phyloP scores from a whole-genome alignment of 2,113 vertebrate species.

The Vicugna pacos region DNA sequence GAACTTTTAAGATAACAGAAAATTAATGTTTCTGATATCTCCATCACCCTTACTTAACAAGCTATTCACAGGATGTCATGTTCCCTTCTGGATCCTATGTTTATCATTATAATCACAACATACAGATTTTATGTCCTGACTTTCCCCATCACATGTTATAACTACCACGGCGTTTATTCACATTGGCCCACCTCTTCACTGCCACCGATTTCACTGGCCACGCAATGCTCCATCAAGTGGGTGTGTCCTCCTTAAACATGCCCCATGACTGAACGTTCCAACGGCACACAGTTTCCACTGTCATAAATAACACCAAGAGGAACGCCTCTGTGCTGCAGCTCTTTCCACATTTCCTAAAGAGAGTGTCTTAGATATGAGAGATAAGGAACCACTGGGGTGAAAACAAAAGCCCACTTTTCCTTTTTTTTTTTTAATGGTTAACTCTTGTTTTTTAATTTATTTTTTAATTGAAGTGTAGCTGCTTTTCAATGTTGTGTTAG shows the following conservation, averaged over 20 bases:
- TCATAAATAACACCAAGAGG: rapidly evolving
- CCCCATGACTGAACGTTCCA: rapidly evolving
- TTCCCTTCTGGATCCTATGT: not conserved
- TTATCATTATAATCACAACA: not conserved
- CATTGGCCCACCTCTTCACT: rapidly evolving
- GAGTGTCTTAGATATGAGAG: rapidly evolving
- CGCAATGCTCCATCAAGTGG: rapidly evolving
- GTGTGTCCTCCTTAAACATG: rapidly evolving
- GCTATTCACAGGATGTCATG: no score
- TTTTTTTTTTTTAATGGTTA: no score
- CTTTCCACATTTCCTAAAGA: not conserved
- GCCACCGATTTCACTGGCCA: rapidly evolving
- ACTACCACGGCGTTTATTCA: rapidly evolving
- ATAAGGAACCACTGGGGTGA: not conserved
- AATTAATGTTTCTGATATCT: not conserved
- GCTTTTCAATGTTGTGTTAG: no score
- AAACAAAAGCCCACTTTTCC: not conserved
- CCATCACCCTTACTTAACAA: no score
- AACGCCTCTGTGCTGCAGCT: rapidly evolving
- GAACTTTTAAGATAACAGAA: not conserved
- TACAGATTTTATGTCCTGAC: not conserved
- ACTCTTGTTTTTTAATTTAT: no score
- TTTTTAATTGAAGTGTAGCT: no score
- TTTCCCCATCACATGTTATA: not conserved
- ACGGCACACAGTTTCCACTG: rapidly evolving